Conservation (phyloP, 2,888 invertebrate genomes). For the Drosophila melanocephala region DNA sequence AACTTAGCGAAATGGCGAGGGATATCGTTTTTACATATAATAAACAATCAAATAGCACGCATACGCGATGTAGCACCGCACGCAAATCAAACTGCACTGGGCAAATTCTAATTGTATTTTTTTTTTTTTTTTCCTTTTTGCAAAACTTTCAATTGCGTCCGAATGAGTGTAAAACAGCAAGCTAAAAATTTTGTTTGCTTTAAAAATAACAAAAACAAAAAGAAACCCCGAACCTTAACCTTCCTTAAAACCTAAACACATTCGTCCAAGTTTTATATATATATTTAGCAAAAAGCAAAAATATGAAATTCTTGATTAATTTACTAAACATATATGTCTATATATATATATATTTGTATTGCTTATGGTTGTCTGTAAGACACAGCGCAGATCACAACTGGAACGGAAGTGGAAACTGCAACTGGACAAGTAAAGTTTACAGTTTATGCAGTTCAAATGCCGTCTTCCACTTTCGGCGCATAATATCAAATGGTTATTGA, state of each 20-base stretch:
- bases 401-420: slow-evolving; percentile 4
- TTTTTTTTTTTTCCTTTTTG: slow-evolving; percentile 27
- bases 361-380: slow-evolving; percentile 56
- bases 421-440: not conserved
- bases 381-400: slow-evolving; percentile 27
- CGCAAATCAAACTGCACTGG: slow-evolving; percentile 13
- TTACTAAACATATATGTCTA: slow-evolving; percentile 10
- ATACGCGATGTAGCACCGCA: slow-evolving; percentile 57
- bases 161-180: slow-evolving; percentile 19
- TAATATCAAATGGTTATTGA: slow-evolving; percentile 30
- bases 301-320: slow-evolving; percentile 25
- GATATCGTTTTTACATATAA: slow-evolving; percentile 9
- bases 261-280: slow-evolving; percentile 43
- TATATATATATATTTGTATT: slow-evolving; percentile 13
- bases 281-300: slow-evolving; percentile 8
- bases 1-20: slow-evolving; percentile 27
- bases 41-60: slow-evolving; percentile 46
- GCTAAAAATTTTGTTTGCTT: slow-evolving; percentile 38
- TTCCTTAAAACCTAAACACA: slow-evolving; percentile 57
- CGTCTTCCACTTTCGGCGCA: slow-evolving; percentile 16
- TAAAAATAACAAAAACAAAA: not conserved
- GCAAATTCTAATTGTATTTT: slow-evolving; percentile 8
- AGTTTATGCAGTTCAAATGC: not conserved
- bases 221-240: slow-evolving; percentile 33
- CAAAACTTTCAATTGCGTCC: slow-evolving; percentile 66